phyloP scores from a whole-genome alignment of 2,888 invertebrate genomes.

The Aelia acuminata region DNA sequence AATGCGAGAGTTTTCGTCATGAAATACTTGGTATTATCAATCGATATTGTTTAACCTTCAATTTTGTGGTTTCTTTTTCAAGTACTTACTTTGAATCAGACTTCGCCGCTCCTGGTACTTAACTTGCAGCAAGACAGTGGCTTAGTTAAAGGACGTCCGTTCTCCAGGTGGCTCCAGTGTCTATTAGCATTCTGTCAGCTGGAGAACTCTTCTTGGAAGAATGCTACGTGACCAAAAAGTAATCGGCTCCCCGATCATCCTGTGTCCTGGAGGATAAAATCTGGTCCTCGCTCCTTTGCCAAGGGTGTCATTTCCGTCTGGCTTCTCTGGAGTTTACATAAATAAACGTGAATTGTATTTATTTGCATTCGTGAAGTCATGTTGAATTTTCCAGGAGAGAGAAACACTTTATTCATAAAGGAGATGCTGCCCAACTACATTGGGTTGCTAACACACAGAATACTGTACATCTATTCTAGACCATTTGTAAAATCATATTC shows the following conservation, averaged over 20 bases:
- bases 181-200: constrained; percentile 6
- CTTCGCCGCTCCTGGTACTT: neutral
- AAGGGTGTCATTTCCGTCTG: neutral
- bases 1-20: no score
- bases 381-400: no score
- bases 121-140: neutral
- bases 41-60: no score
- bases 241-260: constrained; percentile 19
- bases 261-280: constrained; percentile 19
- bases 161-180: neutral
- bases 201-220: constrained; percentile 16
- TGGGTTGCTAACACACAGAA: no score
- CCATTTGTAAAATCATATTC: no score
- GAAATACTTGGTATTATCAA: no score
- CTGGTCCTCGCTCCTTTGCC: neutral
- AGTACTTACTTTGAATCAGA: no score
- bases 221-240: neutral
- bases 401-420: no score
- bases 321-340: neutral
- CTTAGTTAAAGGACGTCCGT: constrained; percentile 29
- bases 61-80: no score
- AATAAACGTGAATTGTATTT: neutral
- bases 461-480: no score
- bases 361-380: no score
- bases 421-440: no score